Percentiles rank a stretch among this genome's conserved stretches.
Conservation (phyloP, 2,888 invertebrate species). For the Tiphia femorata region DNA sequence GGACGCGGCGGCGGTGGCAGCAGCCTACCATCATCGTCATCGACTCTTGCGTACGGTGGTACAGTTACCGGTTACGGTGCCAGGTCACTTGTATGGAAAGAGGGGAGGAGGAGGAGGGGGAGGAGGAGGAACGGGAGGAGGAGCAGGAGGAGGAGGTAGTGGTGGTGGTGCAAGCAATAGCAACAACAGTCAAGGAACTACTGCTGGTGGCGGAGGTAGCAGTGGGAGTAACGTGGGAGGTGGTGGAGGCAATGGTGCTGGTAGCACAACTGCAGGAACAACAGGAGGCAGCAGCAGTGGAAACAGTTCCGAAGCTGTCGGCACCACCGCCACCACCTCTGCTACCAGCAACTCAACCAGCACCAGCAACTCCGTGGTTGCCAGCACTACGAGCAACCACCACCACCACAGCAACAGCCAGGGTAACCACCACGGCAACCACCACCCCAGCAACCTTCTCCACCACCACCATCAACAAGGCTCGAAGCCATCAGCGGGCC, state of each 20-base stretch:
- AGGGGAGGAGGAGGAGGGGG: background rate
- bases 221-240: slow-evolving; percentile 21
- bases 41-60: slow-evolving; percentile 12
- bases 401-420: slow-evolving; percentile 24
- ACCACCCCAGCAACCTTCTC: slow-evolving; percentile 5
- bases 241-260: too few relatives aligned
- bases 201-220: slow-evolving; percentile 5
- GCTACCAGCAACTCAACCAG: slow-evolving; percentile 29
- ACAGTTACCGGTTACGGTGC: slow-evolving; percentile 18
- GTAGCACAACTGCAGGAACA: too few relatives aligned
- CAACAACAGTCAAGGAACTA: slow-evolving; percentile 5
- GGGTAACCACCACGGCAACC: too few relatives aligned
- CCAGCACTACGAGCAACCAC: slow-evolving; percentile 28
- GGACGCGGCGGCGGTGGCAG: slow-evolving; percentile 25
- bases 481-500: slow-evolving; percentile 9
- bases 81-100: slow-evolving; percentile 24
- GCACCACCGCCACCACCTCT: slow-evolving; percentile 23
- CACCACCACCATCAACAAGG: background rate
- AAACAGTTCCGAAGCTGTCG: slow-evolving; percentile 16
- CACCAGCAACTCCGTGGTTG: slow-evolving; percentile 17
- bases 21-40: slow-evolving; percentile 32
- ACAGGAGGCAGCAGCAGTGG: too few relatives aligned
- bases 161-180: background rate
- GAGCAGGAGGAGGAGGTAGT: background rate
- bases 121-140: too few relatives aligned